Evolutionary conservation across 2,797 vertebrate genomes (phyloP).

Genomic region (Sarcophilus harrisii): DNA sequence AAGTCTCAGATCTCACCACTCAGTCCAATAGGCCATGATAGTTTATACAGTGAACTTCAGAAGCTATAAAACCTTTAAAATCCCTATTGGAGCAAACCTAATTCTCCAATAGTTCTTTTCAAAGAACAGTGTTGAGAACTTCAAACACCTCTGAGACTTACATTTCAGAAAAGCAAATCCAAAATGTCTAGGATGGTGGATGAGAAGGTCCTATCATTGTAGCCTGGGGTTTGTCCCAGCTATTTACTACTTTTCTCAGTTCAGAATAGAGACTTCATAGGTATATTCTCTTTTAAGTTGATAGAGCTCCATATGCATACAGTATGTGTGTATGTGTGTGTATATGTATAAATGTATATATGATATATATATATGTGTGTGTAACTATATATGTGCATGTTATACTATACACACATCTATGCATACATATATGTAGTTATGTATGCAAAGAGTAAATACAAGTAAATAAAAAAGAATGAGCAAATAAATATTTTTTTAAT

Average conservation of each 20-base stretch:
- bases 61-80: constrained; percentile 71
- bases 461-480: background rate
- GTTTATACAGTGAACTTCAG: constrained; percentile 73
- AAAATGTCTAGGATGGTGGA: constrained; percentile 53
- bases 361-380: background rate
- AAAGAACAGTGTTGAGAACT: constrained; percentile 71
- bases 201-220: constrained; percentile 33
- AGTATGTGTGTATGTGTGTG: background rate
- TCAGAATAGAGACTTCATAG: constrained; percentile 27
- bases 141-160: constrained; percentile 67
- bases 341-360: background rate
- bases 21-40: constrained; percentile 72
- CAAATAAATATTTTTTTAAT: background rate
- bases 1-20: constrained; percentile 73
- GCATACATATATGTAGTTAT: background rate
- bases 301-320: background rate
- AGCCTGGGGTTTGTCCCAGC: constrained; percentile 65
- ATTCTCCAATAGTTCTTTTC: constrained; percentile 74
- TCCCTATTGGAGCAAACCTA: constrained; percentile 69
- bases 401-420: background rate
- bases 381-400: too few species aligned
- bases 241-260: constrained; percentile 67
- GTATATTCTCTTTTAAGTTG: constrained; percentile 37
- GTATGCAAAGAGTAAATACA: constrained; percentile 24
- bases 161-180: constrained; percentile 67